A percentile compares a stretch with the other conserved stretches of the same genome.
These are phyloP conservation scores for Meriones unguiculatus DNA, from an alignment of 2,113 vertebrate genomes.

Conservation along the genomic window DNA sequence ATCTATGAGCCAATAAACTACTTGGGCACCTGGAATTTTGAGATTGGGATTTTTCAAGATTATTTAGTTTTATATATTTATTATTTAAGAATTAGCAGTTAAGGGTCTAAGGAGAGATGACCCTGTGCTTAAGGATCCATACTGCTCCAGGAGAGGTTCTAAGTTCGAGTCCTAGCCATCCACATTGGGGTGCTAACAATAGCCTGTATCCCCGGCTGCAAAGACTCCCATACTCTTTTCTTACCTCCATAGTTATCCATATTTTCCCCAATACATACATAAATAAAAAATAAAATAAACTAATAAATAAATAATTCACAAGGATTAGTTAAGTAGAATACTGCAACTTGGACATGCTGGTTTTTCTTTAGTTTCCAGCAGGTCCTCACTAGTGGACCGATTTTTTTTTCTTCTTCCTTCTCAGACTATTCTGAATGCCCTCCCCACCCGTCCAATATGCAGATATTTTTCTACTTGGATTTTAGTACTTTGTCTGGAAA, in stretches of 20 bases:
- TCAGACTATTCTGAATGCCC: not conserved
- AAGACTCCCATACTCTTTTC: not conserved
- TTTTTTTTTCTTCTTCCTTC: not conserved
- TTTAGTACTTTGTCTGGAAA: constrained; percentile 5
- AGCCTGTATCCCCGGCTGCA: not conserved
- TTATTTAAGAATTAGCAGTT: not conserved
- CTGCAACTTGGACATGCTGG: not conserved
- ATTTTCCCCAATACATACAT: not conserved
- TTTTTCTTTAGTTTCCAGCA: not conserved
- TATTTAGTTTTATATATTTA: not conserved
- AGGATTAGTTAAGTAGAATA: not conserved
- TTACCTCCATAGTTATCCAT: not conserved
- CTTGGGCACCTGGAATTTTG: not conserved
- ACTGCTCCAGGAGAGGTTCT: not conserved
- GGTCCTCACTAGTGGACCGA: not conserved
- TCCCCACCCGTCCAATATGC: not conserved
- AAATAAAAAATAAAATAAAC: not conserved
- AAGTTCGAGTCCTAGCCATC: not conserved
- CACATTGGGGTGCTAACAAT: too few relatives aligned
- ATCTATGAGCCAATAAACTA: not conserved
- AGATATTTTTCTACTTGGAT: not conserved
- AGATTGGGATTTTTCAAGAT: not conserved
- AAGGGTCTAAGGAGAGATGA: not conserved
- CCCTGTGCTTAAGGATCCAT: not conserved
- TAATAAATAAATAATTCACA: not conserved